A percentile compares a stretch with the other conserved stretches of the same genome.
phyloP scores from a whole-genome alignment of 2,797 vertebrate genomes.

The Bradypodion ventrale region DNA sequence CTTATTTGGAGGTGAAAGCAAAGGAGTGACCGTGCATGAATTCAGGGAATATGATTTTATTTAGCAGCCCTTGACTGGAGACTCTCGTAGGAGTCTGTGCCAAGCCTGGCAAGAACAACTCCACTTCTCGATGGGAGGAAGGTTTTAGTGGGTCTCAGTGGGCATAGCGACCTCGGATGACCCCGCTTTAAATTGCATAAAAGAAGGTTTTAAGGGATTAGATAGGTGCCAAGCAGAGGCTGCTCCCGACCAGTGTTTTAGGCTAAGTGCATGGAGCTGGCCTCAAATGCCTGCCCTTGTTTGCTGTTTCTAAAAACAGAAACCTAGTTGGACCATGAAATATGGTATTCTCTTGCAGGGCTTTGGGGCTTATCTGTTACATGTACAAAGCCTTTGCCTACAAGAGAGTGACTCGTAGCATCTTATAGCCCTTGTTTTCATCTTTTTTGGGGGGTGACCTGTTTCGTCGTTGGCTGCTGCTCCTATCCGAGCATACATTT shows the following conservation, averaged over 20 bases:
- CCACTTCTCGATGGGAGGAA: conserved; percentile 31
- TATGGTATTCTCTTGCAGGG: no score
- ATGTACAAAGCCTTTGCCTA: background rate
- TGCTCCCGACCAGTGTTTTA: conserved; percentile 39
- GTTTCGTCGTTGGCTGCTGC: no score
- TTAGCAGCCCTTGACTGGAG: background rate
- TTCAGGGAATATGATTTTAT: background rate
- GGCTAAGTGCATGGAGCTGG: background rate
- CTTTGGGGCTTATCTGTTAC: background rate
- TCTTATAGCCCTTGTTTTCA: background rate
- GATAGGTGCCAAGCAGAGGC: conserved; percentile 42
- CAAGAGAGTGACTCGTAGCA: no score
- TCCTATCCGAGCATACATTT: no score
- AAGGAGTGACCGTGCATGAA: background rate
- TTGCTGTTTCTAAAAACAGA: background rate
- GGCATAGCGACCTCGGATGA: conserved; percentile 63
- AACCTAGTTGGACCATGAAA: background rate
- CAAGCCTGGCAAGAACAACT: conserved; percentile 42
- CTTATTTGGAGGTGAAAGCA: background rate
- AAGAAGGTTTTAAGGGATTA: conserved; percentile 67
- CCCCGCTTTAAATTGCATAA: conserved; percentile 57
- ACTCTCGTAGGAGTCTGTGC: background rate
- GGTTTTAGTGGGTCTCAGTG: conserved; percentile 43
- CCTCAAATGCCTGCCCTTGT: background rate
- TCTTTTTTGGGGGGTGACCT: no score